phyloP scores from a whole-genome alignment of 2,888 invertebrate genomes.

The Campopleginae sp. region DNA sequence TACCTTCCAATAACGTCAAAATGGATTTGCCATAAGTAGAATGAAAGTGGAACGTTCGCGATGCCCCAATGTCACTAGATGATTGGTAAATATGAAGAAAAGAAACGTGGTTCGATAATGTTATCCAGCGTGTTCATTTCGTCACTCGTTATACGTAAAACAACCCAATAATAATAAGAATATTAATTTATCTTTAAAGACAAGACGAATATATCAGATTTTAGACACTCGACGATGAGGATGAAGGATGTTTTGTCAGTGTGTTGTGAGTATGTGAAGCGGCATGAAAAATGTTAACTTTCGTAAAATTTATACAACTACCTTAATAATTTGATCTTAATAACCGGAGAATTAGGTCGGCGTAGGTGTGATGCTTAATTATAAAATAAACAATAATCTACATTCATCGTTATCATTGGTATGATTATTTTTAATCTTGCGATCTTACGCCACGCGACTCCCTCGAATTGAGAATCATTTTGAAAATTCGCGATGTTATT shows the following conservation, averaged over 20 bases:
- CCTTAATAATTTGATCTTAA: conserved; percentile 51
- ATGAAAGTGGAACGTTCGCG: conserved; percentile 47
- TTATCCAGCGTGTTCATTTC: conserved; percentile 26
- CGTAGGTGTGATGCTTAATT: conserved; percentile 28
- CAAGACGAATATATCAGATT: conserved; percentile 25
- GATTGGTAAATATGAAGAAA: conserved; percentile 18
- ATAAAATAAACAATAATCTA: conserved; percentile 9
- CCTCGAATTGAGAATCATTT: conserved; percentile 51
- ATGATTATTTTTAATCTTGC: conserved; percentile 29
- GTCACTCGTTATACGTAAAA: conserved; percentile 30
- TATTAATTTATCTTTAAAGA: not conserved
- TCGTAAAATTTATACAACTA: conserved; percentile 44
- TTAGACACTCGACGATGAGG: conserved; percentile 48
- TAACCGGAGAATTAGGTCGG: conserved; percentile 61
- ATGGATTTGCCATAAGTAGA: conserved; percentile 46
- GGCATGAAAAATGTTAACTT: conserved; percentile 52
- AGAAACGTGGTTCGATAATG: conserved; percentile 5
- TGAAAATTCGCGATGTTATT: conserved; percentile 53
- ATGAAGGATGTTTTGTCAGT: conserved; percentile 20
- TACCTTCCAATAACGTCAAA: conserved; percentile 54
- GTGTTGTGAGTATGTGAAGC: conserved; percentile 48
- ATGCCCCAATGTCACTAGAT: conserved; percentile 24
- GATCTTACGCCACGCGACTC: conserved; percentile 45
- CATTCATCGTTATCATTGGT: conserved; percentile 12
- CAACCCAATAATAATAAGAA: conserved; percentile 40